These are phyloP conservation scores for Drosophila kurseongensis DNA, from an alignment of 1,140 invertebrate species.

Conservation along the genomic window DNA sequence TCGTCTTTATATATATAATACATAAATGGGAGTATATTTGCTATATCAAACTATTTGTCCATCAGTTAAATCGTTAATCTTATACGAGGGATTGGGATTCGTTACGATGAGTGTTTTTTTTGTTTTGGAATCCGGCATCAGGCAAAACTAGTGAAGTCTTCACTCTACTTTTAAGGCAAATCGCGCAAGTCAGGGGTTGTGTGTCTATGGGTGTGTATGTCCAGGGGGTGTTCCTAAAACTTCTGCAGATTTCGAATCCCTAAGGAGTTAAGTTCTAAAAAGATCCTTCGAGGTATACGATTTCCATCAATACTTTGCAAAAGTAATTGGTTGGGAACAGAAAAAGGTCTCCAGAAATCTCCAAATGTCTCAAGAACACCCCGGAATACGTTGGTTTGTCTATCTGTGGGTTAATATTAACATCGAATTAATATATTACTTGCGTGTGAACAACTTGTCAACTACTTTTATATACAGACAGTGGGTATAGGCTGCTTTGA, in stretches of 20 bases:
- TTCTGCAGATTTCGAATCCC: not conserved
- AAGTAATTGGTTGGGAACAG: too few relatives aligned
- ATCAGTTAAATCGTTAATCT: not conserved
- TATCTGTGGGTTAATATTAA: conserved; percentile 27
- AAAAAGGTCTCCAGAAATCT: conserved; percentile 1
- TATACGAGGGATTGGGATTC: conserved; percentile 6
- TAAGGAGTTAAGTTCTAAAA: not conserved
- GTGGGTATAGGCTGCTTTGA: conserved; percentile 12
- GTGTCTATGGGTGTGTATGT: conserved; percentile 19
- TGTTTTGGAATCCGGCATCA: conserved; percentile 22
- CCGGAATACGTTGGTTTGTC: not conserved
- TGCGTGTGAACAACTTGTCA: conserved; percentile 37
- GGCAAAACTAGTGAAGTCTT: conserved; percentile 56
- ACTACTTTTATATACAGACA: conserved; percentile 24
- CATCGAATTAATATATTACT: conserved; percentile 27
- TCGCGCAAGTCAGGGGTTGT: conserved; percentile 59
- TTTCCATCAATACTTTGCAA: too few relatives aligned
- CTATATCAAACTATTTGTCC: not conserved
- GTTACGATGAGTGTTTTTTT: not conserved
- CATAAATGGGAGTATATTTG: conserved; percentile 27
- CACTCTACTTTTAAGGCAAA: conserved; percentile 71
- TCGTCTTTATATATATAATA: conserved; percentile 25
- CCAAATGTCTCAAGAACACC: not conserved
- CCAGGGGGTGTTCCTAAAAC: not conserved
- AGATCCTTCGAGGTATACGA: not conserved